Evolutionary conservation across 2,113 vertebrate genomes (phyloP).

Genomic region (Prionailurus viverrinus): DNA sequence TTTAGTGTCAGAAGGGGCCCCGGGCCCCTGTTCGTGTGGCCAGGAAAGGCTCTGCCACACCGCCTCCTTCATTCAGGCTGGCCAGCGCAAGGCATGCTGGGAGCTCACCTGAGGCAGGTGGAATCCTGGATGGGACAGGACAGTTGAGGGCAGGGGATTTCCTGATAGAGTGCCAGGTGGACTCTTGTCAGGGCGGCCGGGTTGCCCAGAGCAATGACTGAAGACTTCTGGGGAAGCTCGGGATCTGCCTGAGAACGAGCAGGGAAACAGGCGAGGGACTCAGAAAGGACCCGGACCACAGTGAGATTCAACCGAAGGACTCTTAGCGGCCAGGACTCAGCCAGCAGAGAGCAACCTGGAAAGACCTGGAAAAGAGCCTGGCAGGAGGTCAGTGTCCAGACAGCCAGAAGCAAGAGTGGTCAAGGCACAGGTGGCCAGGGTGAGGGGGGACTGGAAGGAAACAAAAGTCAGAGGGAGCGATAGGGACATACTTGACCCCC

Average conservation of each 20-base stretch:
- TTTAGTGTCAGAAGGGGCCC: neutral
- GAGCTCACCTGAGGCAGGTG: neutral
- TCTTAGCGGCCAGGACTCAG: neutral
- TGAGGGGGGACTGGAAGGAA: neutral
- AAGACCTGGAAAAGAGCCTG: neutral
- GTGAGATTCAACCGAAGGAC: neutral
- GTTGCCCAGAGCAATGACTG: neutral
- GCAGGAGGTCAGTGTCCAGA: neutral
- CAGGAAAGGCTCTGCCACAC: neutral
- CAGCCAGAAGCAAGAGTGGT: neutral
- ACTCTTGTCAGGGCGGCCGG: neutral
- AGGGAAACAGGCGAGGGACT: neutral
- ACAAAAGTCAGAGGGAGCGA: neutral
- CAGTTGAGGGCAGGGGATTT: neutral
- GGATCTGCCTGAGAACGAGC: neutral
- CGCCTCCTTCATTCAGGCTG: neutral
- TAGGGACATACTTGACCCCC: fast-evolving
- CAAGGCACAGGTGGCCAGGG: neutral
- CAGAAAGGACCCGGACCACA: neutral
- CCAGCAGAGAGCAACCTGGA: neutral
- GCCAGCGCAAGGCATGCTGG: neutral
- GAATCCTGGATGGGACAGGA: neutral
- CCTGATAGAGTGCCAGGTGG: neutral
- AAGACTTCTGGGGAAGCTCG: neutral
- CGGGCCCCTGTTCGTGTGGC: neutral